Evolutionary conservation across 2,797 vertebrate species (phyloP), one percentile per base, ranked within the genome.

Genomic region (Brotula barbata): DNA sequence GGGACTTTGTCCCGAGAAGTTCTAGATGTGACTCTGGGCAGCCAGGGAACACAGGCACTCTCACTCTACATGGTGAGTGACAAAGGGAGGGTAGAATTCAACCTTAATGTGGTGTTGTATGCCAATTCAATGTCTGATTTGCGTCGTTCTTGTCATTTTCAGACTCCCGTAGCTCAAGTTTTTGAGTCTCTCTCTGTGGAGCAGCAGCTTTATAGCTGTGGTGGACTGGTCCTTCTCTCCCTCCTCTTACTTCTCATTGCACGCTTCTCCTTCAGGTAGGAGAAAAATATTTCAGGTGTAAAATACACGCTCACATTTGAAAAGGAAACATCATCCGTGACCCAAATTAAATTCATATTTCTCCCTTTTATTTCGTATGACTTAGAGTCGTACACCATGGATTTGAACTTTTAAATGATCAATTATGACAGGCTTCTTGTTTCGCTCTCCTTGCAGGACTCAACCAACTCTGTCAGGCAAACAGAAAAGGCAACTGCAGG

Each of bases 401-500:
- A n/a, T n/a, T n/a, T n/a, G n/a, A n/a, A n/a, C n/a, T n/a, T n/a
- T n/a, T n/a, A n/a, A n/a, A n/a, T n/a, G n/a, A n/a, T n/a, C n/a
- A n/a, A n/a, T n/a, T n/a, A n/a, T n/a, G n/a, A n/a, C n/a, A n/a
- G n/a, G n/a, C n/a, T n/a, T n/a, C n/a, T 33, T 11, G 6, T 9
- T 11, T 16, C 31, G 5, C 31, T 11, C 31, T 33, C 31, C 11
- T 33, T 33, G 19, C 72, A 95, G 93, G 71, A 93, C 90, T 39
- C 87, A 34, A 21, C 51, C 75, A 1, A 93, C 91, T 23, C 80
- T 94, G 13, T 90, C 89, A 7, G 89, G 91, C 58, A 91, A 92
- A 76, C 92, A 94, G 85, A 92, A 92, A 58, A 85, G 87, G 45
- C 92, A 93, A 49, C 82, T 94, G 54, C 89, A 91, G 64, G 91